Evolutionary conservation across 2,797 vertebrate genomes (phyloP).

Genomic region (Danio aesculapii): DNA sequence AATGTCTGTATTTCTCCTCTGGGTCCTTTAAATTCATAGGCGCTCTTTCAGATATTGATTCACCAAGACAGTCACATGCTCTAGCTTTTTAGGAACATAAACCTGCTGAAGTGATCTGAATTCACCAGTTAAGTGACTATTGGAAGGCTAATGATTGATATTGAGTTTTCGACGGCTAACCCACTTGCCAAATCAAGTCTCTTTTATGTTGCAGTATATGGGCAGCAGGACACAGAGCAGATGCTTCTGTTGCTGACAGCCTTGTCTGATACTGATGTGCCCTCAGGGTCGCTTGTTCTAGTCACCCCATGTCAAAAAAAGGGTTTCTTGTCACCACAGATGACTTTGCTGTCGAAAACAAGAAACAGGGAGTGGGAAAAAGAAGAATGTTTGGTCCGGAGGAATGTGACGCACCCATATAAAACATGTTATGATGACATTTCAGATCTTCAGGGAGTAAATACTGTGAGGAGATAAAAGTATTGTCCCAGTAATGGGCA

Average conservation of each 20-base stretch:
- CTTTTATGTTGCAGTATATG: neutral
- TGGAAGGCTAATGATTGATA: conserved; percentile 11
- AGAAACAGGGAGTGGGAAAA: conserved; percentile 15
- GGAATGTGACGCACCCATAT: neutral
- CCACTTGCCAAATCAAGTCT: neutral
- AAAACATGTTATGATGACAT: conserved; percentile 13
- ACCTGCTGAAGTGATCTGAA: conserved; percentile 41
- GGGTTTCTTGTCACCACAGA: conserved; percentile 30
- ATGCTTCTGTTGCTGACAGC: conserved; percentile 51
- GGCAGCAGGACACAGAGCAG: conserved; percentile 29
- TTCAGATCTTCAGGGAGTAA: neutral
- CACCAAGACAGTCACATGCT: conserved; percentile 37
- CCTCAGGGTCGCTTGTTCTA: conserved; percentile 46
- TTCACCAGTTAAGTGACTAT: neutral
- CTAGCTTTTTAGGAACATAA: conserved; percentile 47
- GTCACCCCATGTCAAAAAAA: conserved; percentile 21
- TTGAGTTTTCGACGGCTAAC: neutral
- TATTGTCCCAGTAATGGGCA: neutral
- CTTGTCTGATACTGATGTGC: conserved; percentile 51
- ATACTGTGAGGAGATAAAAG: neutral
- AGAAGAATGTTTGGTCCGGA: neutral
- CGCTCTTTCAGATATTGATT: conserved; percentile 53
- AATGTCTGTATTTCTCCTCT: conserved; percentile 47
- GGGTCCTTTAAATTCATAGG: conserved; percentile 54
- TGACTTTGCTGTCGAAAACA: conserved; percentile 48